phyloP scores from a whole-genome alignment of 2,888 invertebrate genomes.

The Tetranychus piercei region DNA sequence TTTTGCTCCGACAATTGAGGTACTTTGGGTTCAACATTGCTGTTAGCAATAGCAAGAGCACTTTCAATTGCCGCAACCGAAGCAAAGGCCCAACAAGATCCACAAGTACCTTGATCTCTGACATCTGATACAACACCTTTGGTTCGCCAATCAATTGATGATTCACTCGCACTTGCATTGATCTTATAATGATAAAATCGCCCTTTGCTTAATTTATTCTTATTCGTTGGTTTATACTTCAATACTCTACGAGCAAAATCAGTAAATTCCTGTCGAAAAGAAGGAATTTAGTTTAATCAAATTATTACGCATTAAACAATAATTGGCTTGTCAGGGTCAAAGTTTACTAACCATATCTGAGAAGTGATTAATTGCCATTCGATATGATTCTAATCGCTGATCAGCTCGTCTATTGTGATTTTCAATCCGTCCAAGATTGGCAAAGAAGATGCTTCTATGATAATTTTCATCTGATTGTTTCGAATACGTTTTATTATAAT shows the following conservation, averaged over 20 bases:
- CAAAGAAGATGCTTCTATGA: conserved; percentile 11
- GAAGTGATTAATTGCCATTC: conserved; percentile 19
- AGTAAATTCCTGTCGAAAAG: neutral
- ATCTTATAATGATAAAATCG: neutral
- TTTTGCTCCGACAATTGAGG: conserved; percentile 63
- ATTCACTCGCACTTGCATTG: neutral
- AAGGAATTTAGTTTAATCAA: neutral
- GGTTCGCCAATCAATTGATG: conserved; percentile 58
- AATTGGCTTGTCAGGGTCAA: neutral
- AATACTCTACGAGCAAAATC: neutral
- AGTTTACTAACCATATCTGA: neutral
- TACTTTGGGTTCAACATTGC: conserved; percentile 45
- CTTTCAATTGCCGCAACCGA: conserved; percentile 45
- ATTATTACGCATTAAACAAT: neutral
- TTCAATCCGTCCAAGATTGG: conserved; percentile 11
- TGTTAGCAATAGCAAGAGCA: conserved; percentile 51
- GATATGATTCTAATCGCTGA: conserved; percentile 4
- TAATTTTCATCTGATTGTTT: conserved; percentile 4
- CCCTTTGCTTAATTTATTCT: neutral
- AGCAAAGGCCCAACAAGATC: conserved; percentile 44
- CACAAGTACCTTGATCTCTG: conserved; percentile 38
- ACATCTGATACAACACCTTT: conserved; percentile 64
- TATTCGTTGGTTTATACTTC: neutral
- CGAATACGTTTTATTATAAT: conserved; percentile 29
- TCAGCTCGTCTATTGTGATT: conserved; percentile 10